These are phyloP conservation scores for Orchestia grillus DNA, from an alignment of 1,140 invertebrate genomes.

Conservation along the genomic window DNA sequence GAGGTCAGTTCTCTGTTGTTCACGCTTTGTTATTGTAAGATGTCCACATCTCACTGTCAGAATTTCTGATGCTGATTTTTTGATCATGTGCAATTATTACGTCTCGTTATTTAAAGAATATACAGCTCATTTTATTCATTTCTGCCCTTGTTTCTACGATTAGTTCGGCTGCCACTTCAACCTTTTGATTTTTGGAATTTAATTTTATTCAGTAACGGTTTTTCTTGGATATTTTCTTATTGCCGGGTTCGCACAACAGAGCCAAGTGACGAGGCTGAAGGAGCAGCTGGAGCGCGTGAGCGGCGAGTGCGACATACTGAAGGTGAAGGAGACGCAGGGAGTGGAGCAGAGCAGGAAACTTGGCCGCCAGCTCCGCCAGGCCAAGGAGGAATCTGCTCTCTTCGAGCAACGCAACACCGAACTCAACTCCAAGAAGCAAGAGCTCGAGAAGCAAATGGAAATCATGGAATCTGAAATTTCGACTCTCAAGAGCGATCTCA, in stretches of 20 bases:
- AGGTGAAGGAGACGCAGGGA: slow-evolving; percentile 80
- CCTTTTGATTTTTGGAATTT: too few relatives aligned
- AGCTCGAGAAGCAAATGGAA: slow-evolving; percentile 79
- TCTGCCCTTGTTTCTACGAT: neutral
- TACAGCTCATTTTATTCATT: neutral
- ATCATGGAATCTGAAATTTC: slow-evolving; percentile 72
- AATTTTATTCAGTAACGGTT: neutral
- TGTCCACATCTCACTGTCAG: neutral
- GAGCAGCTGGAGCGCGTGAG: slow-evolving; percentile 86
- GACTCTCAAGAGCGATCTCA: slow-evolving; percentile 78
- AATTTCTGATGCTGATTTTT: neutral
- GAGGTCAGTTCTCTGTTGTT: slow-evolving; percentile 75
- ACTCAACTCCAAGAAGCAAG: slow-evolving; percentile 78
- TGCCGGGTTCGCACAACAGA: slow-evolving; percentile 68
- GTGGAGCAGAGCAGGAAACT: slow-evolving; percentile 83
- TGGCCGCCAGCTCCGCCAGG: slow-evolving; percentile 75
- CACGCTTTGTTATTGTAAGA: slow-evolving; percentile 57
- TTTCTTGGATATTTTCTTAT: neutral
- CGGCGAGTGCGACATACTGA: slow-evolving; percentile 79
- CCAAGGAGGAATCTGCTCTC: slow-evolving; percentile 80
- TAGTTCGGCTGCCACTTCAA: neutral
- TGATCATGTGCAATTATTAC: neutral
- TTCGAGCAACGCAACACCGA: slow-evolving; percentile 81
- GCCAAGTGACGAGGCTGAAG: slow-evolving; percentile 83
- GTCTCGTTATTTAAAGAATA: neutral